phyloP scores from a whole-genome alignment of 2,113 vertebrate species.

The Thymallus thymallus region DNA sequence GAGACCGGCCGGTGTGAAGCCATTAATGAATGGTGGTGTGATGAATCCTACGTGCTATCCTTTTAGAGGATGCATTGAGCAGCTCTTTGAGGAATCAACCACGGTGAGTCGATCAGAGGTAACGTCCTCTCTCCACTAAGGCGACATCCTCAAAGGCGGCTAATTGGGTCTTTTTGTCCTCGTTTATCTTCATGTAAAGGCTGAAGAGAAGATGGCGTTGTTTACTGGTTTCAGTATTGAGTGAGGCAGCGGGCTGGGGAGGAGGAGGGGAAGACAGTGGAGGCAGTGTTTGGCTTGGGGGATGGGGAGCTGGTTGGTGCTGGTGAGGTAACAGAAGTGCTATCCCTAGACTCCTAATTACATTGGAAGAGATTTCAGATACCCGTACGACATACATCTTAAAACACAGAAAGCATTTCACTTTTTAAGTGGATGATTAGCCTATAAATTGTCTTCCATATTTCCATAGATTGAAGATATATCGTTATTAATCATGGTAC shows the following conservation, averaged over 20 bases:
- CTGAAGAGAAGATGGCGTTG: constrained; percentile 47
- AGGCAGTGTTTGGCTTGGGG: constrained; percentile 41
- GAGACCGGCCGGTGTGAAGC: constrained; percentile 37
- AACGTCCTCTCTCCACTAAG: constrained; percentile 25
- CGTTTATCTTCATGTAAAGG: constrained; percentile 67
- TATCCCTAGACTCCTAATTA: constrained; percentile 54
- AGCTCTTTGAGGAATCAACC: constrained; percentile 1
- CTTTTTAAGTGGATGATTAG: background rate
- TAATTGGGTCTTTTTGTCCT: constrained; percentile 55
- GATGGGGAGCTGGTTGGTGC: constrained; percentile 44
- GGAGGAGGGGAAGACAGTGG: constrained; percentile 29
- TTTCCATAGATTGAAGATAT: constrained; percentile 39
- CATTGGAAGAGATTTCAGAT: constrained; percentile 45
- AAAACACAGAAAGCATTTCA: background rate
- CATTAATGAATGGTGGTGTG: constrained; percentile 47
- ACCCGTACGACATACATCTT: constrained; percentile 20
- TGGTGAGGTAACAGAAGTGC: constrained; percentile 39
- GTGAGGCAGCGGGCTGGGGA: constrained; percentile 9
- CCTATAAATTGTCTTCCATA: constrained; percentile 12
- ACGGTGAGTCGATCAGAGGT: constrained; percentile 13
- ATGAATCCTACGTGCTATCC: background rate
- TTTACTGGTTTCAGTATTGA: constrained; percentile 61
- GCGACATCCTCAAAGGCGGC: constrained; percentile 41
- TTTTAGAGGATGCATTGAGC: constrained; percentile 7
- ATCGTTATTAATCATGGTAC: constrained; percentile 49